phyloP scores from a whole-genome alignment of 2,113 vertebrate species.

The Malurus alboscapulatus region DNA sequence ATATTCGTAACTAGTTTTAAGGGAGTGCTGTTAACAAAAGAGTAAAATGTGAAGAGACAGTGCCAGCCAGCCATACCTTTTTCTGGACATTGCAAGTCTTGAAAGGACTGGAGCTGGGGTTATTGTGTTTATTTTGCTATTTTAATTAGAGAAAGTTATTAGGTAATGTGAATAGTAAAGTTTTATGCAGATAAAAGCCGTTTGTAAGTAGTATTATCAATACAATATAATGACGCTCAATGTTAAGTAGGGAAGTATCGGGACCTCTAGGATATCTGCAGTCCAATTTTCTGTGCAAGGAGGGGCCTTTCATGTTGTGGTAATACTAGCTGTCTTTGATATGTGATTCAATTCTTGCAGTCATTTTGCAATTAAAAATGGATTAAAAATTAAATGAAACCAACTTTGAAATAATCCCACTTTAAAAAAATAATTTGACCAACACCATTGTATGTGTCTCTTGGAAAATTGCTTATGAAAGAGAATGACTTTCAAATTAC shows the following conservation, averaged over 20 bases:
- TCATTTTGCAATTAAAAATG: neutral
- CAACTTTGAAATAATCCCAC: neutral
- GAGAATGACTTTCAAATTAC: neutral
- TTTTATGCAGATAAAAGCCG: rapidly evolving
- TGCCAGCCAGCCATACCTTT: neutral
- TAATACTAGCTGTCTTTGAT: neutral
- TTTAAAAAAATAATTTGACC: neutral
- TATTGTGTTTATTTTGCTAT: neutral
- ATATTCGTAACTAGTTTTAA: neutral
- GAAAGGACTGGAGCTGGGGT: neutral
- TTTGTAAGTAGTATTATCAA: neutral
- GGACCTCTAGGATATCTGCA: neutral
- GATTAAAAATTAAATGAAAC: neutral
- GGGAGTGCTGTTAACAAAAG: neutral
- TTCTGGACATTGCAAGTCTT: neutral
- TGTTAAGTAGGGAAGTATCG: neutral
- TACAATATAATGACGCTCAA: neutral
- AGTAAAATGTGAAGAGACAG: neutral
- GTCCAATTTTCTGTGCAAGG: neutral
- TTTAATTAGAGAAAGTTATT: neutral
- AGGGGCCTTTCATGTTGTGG: neutral
- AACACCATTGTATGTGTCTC: rapidly evolving
- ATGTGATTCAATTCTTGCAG: neutral
- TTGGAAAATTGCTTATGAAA: neutral
- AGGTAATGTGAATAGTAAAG: neutral